phyloP scores from a whole-genome alignment of 2,113 vertebrate genomes.

The Uria aalge region DNA sequence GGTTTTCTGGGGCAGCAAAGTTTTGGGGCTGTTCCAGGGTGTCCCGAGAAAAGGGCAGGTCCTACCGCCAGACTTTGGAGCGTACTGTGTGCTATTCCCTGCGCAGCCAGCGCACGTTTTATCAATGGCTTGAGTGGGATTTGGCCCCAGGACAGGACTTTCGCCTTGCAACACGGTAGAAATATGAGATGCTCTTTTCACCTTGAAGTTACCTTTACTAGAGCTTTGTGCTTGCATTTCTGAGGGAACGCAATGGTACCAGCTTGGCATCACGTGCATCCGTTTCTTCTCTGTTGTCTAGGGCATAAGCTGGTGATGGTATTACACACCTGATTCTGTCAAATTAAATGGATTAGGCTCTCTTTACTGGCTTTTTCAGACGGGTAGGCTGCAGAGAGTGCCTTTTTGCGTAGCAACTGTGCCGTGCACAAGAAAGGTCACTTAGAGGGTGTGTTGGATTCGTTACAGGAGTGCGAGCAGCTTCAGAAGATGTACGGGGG shows the following conservation, averaged over 20 bases:
- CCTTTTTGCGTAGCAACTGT: neutral
- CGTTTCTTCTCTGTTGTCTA: neutral
- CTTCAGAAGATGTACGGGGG: constrained; percentile 96
- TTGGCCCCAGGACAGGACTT: neutral
- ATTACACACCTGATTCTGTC: neutral
- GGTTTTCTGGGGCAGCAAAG: neutral
- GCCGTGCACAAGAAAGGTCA: neutral
- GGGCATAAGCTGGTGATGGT: neutral
- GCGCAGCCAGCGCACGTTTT: accelerated
- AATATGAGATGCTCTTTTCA: neutral
- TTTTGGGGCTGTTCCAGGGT: neutral
- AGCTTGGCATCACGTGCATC: accelerated
- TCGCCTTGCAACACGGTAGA: accelerated
- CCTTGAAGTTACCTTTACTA: accelerated
- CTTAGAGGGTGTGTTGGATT: neutral
- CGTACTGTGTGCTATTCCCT: accelerated
- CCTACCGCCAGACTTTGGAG: neutral
- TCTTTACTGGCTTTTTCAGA: neutral
- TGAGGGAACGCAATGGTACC: accelerated
- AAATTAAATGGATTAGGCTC: neutral
- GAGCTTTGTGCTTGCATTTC: neutral
- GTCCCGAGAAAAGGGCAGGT: neutral
- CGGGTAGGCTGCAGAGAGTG: neutral
- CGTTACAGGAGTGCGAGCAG: constrained; percentile 92
- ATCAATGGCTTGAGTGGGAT: neutral